Evolutionary conservation across 2,113 vertebrate genomes (phyloP).

Genomic region (Acanthochromis polyacanthus): DNA sequence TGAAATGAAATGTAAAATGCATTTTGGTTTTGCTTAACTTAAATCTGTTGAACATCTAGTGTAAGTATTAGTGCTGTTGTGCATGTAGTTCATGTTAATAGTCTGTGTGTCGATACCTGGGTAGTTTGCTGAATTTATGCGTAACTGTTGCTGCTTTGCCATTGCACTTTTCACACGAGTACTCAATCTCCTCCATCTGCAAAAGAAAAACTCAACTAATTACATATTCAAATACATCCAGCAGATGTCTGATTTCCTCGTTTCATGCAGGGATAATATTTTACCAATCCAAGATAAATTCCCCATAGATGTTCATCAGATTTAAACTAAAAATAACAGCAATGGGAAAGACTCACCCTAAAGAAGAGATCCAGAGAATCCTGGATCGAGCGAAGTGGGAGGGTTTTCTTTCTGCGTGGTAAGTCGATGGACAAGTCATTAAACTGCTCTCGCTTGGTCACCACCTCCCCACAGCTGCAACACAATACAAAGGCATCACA

Average conservation of each 20-base stretch:
- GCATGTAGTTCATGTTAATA: neutral
- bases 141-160: slow-evolving; percentile 93
- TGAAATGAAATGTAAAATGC: no score
- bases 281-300: no score
- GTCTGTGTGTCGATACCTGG: slow-evolving; percentile 84
- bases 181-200: slow-evolving; percentile 96
- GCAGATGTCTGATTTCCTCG: no score
- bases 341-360: slow-evolving; percentile 82
- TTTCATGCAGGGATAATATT: neutral
- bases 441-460: slow-evolving; percentile 96
- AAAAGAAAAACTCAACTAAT: slow-evolving; percentile 59
- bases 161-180: slow-evolving; percentile 97
- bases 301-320: no score
- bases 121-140: slow-evolving; percentile 97
- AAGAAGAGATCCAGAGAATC: slow-evolving; percentile 99
- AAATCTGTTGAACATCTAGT: no score
- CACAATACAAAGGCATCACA: neutral
- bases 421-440: slow-evolving; percentile 98
- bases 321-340: no score
- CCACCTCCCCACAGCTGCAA: slow-evolving; percentile 93
- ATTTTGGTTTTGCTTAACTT: no score
- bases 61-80: no score
- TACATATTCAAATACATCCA: neutral
- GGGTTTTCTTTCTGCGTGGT: slow-evolving; percentile 92
- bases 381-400: slow-evolving; percentile 93